Conservation (phyloP, 2,888 invertebrate species). For the Autographa gamma region DNA sequence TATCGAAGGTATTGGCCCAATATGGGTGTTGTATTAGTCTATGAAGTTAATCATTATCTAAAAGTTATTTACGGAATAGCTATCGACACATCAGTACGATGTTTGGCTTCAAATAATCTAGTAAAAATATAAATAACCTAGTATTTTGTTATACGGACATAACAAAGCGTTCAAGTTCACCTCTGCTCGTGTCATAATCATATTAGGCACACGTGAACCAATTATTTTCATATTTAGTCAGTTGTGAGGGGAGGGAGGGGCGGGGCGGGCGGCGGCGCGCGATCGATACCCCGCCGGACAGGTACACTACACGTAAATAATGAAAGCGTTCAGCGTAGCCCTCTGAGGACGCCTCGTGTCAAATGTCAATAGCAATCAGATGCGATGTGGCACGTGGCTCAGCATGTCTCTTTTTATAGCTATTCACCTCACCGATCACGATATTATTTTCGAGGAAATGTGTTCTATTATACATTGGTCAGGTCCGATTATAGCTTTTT, state of each 20-base stretch:
- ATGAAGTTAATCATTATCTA: constrained; percentile 39
- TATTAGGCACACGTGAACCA: constrained; percentile 71
- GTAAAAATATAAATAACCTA: constrained; percentile 24
- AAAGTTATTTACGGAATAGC: constrained; percentile 35
- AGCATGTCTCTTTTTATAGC: constrained; percentile 55
- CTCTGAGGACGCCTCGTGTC: constrained; percentile 68
- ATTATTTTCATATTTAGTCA: constrained; percentile 76
- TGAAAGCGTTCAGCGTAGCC: constrained; percentile 74
- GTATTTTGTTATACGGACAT: constrained; percentile 21
- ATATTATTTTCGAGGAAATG: constrained; percentile 48
- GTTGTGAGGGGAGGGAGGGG: constrained; percentile 64
- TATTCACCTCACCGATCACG: constrained; percentile 41
- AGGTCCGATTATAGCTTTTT: constrained; percentile 27
- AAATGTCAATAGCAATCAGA: constrained; percentile 76
- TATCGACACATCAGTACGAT: constrained; percentile 2
- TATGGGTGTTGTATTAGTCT: constrained; percentile 38
- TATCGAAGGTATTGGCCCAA: constrained; percentile 38
- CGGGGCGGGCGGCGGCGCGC: constrained; percentile 61
- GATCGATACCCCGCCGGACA: constrained; percentile 73
- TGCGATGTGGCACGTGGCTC: constrained; percentile 57
- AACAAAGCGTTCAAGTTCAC: constrained; percentile 52
- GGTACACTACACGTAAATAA: constrained; percentile 81
- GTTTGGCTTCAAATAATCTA: constrained; percentile 1
- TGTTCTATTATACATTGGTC: constrained; percentile 35
- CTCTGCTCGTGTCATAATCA: constrained; percentile 61